Conservation (phyloP, 2,888 invertebrate species). For the Microctonus brassicae region DNA sequence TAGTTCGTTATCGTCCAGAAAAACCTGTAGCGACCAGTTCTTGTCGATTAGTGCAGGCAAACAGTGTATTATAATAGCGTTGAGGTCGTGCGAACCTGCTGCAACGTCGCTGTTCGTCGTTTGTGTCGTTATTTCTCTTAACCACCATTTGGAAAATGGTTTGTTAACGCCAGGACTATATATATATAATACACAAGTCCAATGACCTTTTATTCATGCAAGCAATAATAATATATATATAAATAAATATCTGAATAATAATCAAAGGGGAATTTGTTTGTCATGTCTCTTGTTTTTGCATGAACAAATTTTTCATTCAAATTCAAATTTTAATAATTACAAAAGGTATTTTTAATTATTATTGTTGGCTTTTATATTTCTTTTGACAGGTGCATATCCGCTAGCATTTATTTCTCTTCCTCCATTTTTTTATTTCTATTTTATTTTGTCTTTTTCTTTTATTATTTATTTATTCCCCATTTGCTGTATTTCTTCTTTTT, state of each 20-base stretch:
- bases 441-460: background rate
- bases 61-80: slow-evolving; percentile 52
- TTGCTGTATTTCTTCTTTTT: too few species aligned
- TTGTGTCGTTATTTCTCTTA: slow-evolving; percentile 20
- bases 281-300: background rate
- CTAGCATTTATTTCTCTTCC: background rate
- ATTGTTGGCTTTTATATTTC: background rate
- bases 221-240: background rate
- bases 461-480: background rate
- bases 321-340: background rate
- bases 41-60: slow-evolving; percentile 60
- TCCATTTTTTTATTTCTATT: background rate
- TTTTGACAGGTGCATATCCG: slow-evolving; percentile 1
- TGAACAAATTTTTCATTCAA: background rate
- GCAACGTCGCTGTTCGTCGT: slow-evolving; percentile 30
- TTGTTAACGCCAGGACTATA: background rate
- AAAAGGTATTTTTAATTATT: background rate
- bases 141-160: slow-evolving; percentile 30
- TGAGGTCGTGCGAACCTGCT: slow-evolving; percentile 60
- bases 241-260: background rate
- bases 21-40: slow-evolving; percentile 61
- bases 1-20: slow-evolving; percentile 54
- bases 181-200: background rate
- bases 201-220: background rate
- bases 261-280: too few species aligned